Evolutionary conservation across 2,797 vertebrate genomes (phyloP), one percentile per base, ranked within the genome.

Genomic region (Lepus townsendii): DNA sequence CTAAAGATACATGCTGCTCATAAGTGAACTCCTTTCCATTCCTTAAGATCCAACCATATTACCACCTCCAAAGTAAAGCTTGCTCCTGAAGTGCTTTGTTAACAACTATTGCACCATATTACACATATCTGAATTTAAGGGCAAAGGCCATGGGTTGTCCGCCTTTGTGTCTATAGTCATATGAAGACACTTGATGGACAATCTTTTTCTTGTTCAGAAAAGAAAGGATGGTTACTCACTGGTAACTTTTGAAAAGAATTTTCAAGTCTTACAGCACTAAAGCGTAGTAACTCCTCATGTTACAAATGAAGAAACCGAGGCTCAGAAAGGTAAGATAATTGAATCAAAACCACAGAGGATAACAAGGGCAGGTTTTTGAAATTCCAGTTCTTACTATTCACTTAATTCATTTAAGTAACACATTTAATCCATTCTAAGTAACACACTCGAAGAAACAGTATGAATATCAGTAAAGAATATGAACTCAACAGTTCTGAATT

Each of bases 371-470:
- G 68, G 30, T 42, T 85, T 78, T 83, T 24, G n/a, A 82, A 95
- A 86, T 78, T 78, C 63, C 4, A 66, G 2, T 75, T 86, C 32
- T 42, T 75, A 47, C 7, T 88, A 20, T 83, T 76, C 26, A 5
- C 42, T 47, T 47, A 47, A 47, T 47, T 47, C 42, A 47, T 47
- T 47, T 47, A 47, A 47, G 42, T 1, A 27, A 12, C 5, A 22
- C 91, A 22, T n/a, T 42, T 69, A 32, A 35, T 93, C 78, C 62
- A 52, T 88, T 78, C 63, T 72, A 89, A 90, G 84, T 30, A 90
- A 92, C 83, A 73, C 24, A 71, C 7, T 73, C 47, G 32, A n/a
- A 78, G 22, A 27, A 92, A 52, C 71, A 71, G 13, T 22, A 38
- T 83, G 38, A 93, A 88, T 95, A 95, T 65, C 47, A 71, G 75